A percentile compares a stretch with the other conserved stretches of the same genome.
phyloP scores from a whole-genome alignment of 2,888 invertebrate species.

The Pyrgus malvae region DNA sequence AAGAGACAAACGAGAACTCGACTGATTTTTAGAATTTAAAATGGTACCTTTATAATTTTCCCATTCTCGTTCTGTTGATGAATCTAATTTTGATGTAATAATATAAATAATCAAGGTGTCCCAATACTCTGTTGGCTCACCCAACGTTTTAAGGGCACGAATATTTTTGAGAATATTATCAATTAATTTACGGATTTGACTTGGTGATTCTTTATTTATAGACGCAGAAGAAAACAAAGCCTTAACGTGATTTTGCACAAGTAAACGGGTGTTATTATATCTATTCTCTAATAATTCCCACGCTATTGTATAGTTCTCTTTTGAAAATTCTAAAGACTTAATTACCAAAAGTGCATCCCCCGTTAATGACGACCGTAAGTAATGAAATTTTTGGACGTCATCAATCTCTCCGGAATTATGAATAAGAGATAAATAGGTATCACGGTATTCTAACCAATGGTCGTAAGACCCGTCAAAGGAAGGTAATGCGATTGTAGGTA shows the following conservation, averaged over 20 bases:
- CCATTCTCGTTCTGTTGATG: constrained; percentile 36
- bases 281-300: constrained; percentile 32
- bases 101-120: constrained; percentile 35
- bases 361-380: constrained; percentile 14
- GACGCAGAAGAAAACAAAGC: constrained; percentile 28
- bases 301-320: constrained; percentile 29
- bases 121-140: constrained; percentile 33
- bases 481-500: constrained; percentile 23
- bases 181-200: constrained; percentile 30
- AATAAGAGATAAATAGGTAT: constrained; percentile 21
- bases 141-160: constrained; percentile 29
- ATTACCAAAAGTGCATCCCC: constrained; percentile 19
- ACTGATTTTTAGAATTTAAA: neutral
- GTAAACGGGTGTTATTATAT: constrained; percentile 29
- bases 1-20: constrained; percentile 7
- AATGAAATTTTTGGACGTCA: constrained; percentile 27
- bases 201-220: constrained; percentile 31
- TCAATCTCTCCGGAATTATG: constrained; percentile 15
- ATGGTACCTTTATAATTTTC: constrained; percentile 28
- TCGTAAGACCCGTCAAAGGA: constrained; percentile 28
- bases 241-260: constrained; percentile 28
- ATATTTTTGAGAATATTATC: constrained; percentile 32
- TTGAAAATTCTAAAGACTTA: constrained; percentile 27
- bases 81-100: constrained; percentile 34
- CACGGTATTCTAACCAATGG: constrained; percentile 25